A percentile compares a stretch with the other conserved stretches of the same genome.
phyloP scores from a whole-genome alignment of 2,113 vertebrate genomes.

The Eptatretus burgeri region DNA sequence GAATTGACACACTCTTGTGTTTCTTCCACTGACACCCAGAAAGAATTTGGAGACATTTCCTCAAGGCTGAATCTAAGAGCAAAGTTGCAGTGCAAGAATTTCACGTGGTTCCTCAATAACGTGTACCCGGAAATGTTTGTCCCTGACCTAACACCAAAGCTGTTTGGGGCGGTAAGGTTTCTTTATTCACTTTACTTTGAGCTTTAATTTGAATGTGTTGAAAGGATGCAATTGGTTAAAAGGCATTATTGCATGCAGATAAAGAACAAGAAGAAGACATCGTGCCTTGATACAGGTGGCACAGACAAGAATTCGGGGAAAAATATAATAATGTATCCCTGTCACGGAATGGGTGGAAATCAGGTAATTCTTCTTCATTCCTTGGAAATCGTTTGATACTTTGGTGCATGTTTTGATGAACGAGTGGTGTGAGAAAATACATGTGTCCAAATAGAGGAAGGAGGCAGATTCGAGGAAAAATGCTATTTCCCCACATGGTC shows the following conservation, averaged over 20 bases:
- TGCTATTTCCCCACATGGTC: too few relatives aligned
- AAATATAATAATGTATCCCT: constrained; percentile 52
- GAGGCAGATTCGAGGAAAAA: too few relatives aligned
- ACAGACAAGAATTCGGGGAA: constrained; percentile 51
- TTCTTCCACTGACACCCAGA: constrained; percentile 15
- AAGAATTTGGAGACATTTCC: constrained; percentile 49
- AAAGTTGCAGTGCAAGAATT: constrained; percentile 48
- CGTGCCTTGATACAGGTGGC: constrained; percentile 43
- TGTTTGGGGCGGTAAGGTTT: constrained; percentile 44
- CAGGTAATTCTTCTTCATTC: constrained; percentile 27
- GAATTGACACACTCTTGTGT: too few relatives aligned
- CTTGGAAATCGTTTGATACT: too few relatives aligned
- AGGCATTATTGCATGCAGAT: constrained; percentile 20
- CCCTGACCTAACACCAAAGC: constrained; percentile 36
- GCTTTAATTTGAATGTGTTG: too few relatives aligned
- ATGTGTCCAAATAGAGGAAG: too few relatives aligned
- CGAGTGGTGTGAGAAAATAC: too few relatives aligned
- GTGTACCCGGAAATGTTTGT: constrained; percentile 67
- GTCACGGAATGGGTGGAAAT: constrained; percentile 83
- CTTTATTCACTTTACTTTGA: background rate
- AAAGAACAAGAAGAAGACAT: constrained; percentile 29
- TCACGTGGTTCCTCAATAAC: constrained; percentile 60
- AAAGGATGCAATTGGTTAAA: background rate
- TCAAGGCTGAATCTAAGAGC: constrained; percentile 40
- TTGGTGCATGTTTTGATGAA: too few relatives aligned